A percentile compares a stretch with the other conserved stretches of the same genome.
phyloP scores from a whole-genome alignment of 2,113 vertebrate species.

The Osmerus mordax region DNA sequence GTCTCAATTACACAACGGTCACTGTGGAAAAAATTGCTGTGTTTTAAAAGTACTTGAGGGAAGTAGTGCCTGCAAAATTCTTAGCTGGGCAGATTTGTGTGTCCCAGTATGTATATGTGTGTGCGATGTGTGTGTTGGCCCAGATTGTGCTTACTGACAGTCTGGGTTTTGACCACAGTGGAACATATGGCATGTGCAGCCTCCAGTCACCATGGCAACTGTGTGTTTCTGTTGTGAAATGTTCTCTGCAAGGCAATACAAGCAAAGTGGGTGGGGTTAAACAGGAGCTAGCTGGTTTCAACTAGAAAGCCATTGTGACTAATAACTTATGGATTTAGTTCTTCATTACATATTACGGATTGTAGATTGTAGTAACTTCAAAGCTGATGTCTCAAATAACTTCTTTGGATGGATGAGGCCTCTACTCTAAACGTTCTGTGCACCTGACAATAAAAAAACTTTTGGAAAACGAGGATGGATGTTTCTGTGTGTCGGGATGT shows the following conservation, averaged over 20 bases:
- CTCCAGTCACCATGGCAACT: constrained; percentile 68
- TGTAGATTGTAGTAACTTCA: no score
- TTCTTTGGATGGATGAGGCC: no score
- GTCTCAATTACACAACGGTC: neutral
- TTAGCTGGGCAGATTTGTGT: neutral
- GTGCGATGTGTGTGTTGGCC: constrained; percentile 8
- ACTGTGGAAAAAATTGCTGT: neutral
- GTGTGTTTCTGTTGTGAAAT: constrained; percentile 53
- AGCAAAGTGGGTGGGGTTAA: neutral
- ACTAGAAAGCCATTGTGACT: no score
- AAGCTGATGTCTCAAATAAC: no score
- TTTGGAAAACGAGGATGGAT: no score
- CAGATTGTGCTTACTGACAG: neutral
- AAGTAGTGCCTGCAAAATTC: constrained; percentile 16
- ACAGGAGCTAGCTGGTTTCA: no score
- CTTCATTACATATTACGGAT: neutral
- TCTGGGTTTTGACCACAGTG: constrained; percentile 22
- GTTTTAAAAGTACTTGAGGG: constrained; percentile 18
- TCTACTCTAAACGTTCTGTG: no score
- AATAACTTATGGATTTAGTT: no score
- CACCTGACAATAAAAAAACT: no score
- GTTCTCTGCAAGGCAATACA: constrained; percentile 27
- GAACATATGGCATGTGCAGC: constrained; percentile 62
- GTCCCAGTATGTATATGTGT: neutral
- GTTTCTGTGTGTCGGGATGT: no score